Base-by-base conservation (phyloP, 2,113 vertebrate genomes). In the Xiphias gladius region DNA sequence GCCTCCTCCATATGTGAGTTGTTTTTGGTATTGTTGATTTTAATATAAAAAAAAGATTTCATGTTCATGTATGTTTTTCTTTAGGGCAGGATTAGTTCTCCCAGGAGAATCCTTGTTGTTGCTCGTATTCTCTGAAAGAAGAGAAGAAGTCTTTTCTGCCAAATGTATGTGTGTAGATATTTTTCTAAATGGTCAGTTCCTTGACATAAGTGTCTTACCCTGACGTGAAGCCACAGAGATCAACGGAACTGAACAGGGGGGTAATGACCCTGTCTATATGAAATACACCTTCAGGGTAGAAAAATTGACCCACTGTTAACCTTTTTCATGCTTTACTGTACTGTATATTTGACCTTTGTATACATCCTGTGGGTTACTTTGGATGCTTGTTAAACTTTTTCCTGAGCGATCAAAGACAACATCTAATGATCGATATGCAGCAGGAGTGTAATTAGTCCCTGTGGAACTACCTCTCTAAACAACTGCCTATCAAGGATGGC, bases 391-490 rank as follows among this genome's bases (percentile, higher is more conserved):
- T 80, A 55, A 78, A 83, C 80, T 61, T 83, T 77, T 73, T 30
- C 54, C 64, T 61, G n/a, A 79, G 30, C 1, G 1, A 32, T 54
- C 32, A 77, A 71, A 85, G 35, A 80, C 59, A 7, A 32, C 43
- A 54, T 65, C 58, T 35, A 73, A 61, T 59, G 75, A 88, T 94
- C 89, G 84, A 91, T 92, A 89, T 20, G 37, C 57, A 76, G 80
- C 71, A 50, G 39, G 20, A 74, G 61, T 77, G 71, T 92, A 92
- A 94, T 91, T 81, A 87, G 81, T 88, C 88, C 87, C 88, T 35
- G 66, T 64, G 88, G 90, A 89, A 65, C 73, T 78, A 46, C 26
- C 28, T 83, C 39, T 79, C 66, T 73, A 71, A 89, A 86, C 81
- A 77, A 68, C 43, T 72, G 46, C 55, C 58, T 24, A 68, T 85